Conservation (phyloP, 2,113 vertebrate genomes). For the Sinosuthora webbiana region DNA sequence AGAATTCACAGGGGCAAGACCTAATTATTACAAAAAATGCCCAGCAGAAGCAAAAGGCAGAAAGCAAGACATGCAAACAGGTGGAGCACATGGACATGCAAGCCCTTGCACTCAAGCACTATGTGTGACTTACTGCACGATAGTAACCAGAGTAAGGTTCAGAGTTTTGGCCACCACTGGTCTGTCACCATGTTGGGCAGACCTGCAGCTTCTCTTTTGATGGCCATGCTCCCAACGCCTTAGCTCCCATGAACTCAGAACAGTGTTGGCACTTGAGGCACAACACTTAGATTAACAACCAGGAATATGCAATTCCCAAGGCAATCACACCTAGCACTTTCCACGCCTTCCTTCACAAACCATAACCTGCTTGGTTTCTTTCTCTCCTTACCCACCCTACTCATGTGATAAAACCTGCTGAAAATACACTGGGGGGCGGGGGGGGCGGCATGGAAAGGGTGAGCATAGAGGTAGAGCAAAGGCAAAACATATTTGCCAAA, state of each 20-base stretch:
- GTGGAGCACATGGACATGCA: neutral
- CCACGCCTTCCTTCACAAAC: neutral
- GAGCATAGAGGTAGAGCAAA: fast-evolving
- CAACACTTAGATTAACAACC: neutral
- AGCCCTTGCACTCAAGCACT: neutral
- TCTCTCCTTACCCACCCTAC: neutral
- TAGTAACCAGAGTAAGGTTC: neutral
- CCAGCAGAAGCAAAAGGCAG: neutral
- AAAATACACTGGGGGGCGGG: neutral
- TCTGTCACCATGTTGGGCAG: neutral
- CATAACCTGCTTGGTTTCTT: neutral
- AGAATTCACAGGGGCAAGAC: neutral
- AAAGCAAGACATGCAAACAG: neutral
- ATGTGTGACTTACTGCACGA: fast-evolving
- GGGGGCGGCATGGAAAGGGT: too few relatives aligned
- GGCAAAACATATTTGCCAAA: neutral
- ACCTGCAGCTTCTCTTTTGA: neutral
- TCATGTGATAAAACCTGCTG: neutral
- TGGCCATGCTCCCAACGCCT: neutral
- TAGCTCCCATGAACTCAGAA: neutral
- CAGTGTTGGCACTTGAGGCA: neutral
- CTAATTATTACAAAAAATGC: neutral
- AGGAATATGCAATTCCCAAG: neutral
- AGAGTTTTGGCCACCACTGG: neutral
- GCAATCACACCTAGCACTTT: neutral